These are phyloP conservation scores for Archips crataeganus DNA, from an alignment of 2,888 invertebrate genomes.

Conservation along the genomic window DNA sequence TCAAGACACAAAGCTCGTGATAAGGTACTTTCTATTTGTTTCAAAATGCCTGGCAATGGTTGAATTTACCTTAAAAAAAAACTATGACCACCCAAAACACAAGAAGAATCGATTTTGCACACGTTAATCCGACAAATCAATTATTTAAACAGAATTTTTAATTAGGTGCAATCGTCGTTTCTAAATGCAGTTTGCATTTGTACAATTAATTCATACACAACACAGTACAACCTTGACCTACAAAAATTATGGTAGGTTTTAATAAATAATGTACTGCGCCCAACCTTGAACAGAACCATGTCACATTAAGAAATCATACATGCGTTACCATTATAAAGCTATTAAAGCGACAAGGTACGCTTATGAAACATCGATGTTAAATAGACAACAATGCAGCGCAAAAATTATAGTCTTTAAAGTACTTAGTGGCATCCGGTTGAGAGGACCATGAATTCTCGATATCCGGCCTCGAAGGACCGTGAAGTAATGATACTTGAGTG, in stretches of 20 bases:
- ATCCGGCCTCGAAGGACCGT: slow-evolving; percentile 18
- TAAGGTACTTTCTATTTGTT: too few species aligned
- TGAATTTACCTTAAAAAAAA: too few species aligned
- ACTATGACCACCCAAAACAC: too few species aligned
- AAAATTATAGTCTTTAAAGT: not conserved
- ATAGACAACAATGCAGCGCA: slow-evolving; percentile 5
- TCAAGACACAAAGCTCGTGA: too few species aligned
- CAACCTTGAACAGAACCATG: not conserved
- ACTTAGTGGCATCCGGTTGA: slow-evolving; percentile 15
- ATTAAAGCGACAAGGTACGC: not conserved
- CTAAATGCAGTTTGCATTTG: not conserved
- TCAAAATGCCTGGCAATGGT: too few species aligned
- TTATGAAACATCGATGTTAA: slow-evolving; percentile 3
- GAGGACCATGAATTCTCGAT: slow-evolving; percentile 19
- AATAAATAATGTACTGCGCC: slow-evolving; percentile 4
- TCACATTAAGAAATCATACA: not conserved
- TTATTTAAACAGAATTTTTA: too few species aligned
- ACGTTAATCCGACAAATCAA: too few species aligned
- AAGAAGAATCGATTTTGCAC: too few species aligned
- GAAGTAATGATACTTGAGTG: slow-evolving; percentile 7
- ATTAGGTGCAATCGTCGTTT: not conserved
- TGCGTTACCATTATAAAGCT: not conserved
- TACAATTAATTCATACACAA: not conserved
- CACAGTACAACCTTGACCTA: slow-evolving; percentile 7
- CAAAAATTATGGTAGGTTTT: not conserved